Evolutionary conservation across 2,113 vertebrate genomes (phyloP).

Genomic region (Apistogramma diplotaenia): DNA sequence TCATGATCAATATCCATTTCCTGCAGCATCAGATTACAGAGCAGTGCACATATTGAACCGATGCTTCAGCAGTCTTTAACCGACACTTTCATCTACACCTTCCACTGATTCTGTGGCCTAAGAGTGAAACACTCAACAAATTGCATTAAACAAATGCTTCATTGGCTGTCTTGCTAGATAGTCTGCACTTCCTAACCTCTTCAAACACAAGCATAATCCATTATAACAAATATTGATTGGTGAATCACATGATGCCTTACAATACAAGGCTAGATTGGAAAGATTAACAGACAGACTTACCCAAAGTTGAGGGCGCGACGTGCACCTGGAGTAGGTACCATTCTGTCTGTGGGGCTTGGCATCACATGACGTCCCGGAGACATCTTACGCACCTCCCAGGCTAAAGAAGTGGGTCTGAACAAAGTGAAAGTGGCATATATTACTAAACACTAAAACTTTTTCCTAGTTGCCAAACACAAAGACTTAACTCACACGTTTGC

Average conservation of each 20-base stretch:
- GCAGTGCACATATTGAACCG: conserved; percentile 61
- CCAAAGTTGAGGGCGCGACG: conserved; percentile 91
- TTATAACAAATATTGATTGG: conserved; percentile 53
- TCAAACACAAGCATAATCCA: conserved; percentile 40
- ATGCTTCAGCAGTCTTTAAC: conserved; percentile 79
- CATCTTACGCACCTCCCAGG: conserved; percentile 99
- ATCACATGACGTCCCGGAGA: conserved; percentile 96
- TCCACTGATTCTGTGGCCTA: conserved; percentile 52
- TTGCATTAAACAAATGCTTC: conserved; percentile 73
- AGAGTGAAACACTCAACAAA: conserved; percentile 65
- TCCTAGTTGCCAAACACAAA: not conserved
- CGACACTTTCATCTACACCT: conserved; percentile 71
- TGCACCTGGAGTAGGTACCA: conserved; percentile 85
- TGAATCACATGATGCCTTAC: conserved; percentile 38
- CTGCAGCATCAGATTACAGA: conserved; percentile 71
- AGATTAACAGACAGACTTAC: conserved; percentile 64
- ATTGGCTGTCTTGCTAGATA: conserved; percentile 36
- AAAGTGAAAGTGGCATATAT: not conserved
- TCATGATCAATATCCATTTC: conserved; percentile 78
- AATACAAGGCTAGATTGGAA: conserved; percentile 17
- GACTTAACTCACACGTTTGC: conserved; percentile 3
- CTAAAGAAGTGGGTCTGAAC: conserved; percentile 92
- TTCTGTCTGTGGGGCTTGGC: conserved; percentile 91
- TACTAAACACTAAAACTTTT: not conserved
- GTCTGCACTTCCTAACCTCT: conserved; percentile 45